Conservation (phyloP, 92 coral and sea anemone species). For the Pocillopora grandis region DNA sequence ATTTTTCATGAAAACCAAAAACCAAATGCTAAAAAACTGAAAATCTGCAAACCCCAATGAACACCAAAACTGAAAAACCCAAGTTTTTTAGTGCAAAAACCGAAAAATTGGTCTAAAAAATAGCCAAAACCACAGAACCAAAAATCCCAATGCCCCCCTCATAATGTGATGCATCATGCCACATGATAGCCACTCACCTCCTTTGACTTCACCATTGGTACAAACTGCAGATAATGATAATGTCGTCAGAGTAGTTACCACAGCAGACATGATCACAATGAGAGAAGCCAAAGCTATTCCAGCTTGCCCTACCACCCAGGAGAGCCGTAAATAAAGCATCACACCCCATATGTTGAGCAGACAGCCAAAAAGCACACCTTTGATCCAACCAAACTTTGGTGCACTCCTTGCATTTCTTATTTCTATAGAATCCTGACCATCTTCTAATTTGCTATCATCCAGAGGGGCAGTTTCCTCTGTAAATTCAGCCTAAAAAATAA, state of each 20-base stretch:
- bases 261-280: conserved; percentile 75
- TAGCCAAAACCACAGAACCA: too few species aligned
- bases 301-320: conserved; percentile 98
- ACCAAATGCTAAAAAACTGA: too few species aligned
- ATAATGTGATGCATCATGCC: too few species aligned
- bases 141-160: too few species aligned
- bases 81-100: too few species aligned
- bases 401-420: conserved; percentile 21
- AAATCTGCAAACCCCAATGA: too few species aligned
- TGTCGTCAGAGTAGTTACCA: conserved; percentile 87
- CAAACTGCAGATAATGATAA: conserved; percentile 99
- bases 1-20: too few species aligned
- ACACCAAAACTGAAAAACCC: too few species aligned
- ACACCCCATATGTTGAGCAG: conserved; percentile 99
- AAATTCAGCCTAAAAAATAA: conserved; percentile 1
- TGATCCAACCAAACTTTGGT: conserved; percentile 98
- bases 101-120: too few species aligned
- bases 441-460: conserved; percentile 10
- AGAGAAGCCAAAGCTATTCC: conserved; percentile 90
- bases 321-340: conserved; percentile 85
- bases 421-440: not conserved
- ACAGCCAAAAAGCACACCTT: conserved; percentile 95
- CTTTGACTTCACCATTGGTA: conserved; percentile 97
- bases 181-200: conserved; percentile 60
- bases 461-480: not conserved